Evolutionary conservation across 2,888 invertebrate genomes (phyloP), one percentile per base, ranked within the genome.

Genomic region (Encarsia formosa): DNA sequence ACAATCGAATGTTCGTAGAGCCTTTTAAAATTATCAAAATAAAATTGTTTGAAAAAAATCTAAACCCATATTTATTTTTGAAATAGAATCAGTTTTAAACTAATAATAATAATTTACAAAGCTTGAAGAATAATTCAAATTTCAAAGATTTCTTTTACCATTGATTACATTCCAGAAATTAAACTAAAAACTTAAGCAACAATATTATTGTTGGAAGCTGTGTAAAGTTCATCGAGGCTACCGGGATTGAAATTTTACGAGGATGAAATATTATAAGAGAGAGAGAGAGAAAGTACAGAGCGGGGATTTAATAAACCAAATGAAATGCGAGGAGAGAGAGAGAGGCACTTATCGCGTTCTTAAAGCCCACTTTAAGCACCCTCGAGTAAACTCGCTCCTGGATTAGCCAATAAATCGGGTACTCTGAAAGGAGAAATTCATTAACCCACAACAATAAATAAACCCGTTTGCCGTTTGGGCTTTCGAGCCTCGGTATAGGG

Each of bases 381-480:
- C 34, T 44, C 32, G 41, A 32, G 31, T 42, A 60, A 59, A 56
- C 54, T 50, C 16, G 22, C 26, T 50, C 19, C 20, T 35, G 40
- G 50, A 44, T 50, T 34, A 40, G 32, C 34, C 64, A 68, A 70
- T 69, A 67, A 69, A 69, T 70, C 64, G 64, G 59, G 59, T 45
- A 11, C 6, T 15, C 53, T 57, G 60, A 63, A 66, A 62, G 62
- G 63, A 62, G 61, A 66, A 69, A 70, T 69, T 68, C 70, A 70
- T 70, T 70, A 69, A 69, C 67, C 62, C 60, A 56, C 62, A 65
- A 64, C 64, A 66, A 70, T 70, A 70, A 70, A 70, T 69, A 68
- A 67, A 64, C 56, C 48, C 59, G 23, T 18, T 26, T 8, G 26
- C 26, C 6, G 26, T 11, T 26, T 11, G 26, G 26, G 26, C 6